Evolutionary conservation across 2,888 invertebrate species (phyloP).

Genomic region (Perizoma affinitatum): DNA sequence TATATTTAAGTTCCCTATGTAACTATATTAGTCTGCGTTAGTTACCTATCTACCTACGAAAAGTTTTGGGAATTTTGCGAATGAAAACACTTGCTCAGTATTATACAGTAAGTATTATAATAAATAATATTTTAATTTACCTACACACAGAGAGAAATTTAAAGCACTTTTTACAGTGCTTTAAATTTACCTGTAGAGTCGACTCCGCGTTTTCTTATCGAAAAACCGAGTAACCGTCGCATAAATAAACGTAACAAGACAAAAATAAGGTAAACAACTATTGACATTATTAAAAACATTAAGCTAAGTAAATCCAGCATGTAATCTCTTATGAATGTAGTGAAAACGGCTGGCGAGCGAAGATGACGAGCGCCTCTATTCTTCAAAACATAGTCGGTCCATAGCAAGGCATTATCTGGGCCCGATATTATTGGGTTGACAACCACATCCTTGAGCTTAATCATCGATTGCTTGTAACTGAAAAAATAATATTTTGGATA

Average conservation of each 20-base stretch:
- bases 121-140: no score
- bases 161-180: slow-evolving; percentile 51
- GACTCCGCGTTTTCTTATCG: slow-evolving; percentile 28
- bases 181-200: slow-evolving; percentile 64
- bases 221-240: slow-evolving; percentile 51
- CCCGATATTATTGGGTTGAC: slow-evolving; percentile 66
- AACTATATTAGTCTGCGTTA: no score
- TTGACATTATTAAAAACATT: slow-evolving; percentile 38
- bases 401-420: slow-evolving; percentile 77
- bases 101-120: no score
- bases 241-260: slow-evolving; percentile 46
- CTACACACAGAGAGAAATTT: no score
- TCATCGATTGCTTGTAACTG: slow-evolving; percentile 67
- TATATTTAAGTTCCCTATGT: no score
- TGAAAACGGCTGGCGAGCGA: slow-evolving; percentile 67
- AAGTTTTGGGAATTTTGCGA: no score
- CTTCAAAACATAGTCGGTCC: slow-evolving; percentile 81
- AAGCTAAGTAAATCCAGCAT: slow-evolving; percentile 62
- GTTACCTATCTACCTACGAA: no score
- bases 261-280: slow-evolving; percentile 44
- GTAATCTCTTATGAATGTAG: slow-evolving; percentile 65
- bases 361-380: slow-evolving; percentile 73
- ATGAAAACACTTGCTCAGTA: no score
- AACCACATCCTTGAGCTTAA: slow-evolving; percentile 53
- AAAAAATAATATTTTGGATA: no score